Conservation (phyloP, 2,113 vertebrate genomes). For the Bos indicus region DNA sequence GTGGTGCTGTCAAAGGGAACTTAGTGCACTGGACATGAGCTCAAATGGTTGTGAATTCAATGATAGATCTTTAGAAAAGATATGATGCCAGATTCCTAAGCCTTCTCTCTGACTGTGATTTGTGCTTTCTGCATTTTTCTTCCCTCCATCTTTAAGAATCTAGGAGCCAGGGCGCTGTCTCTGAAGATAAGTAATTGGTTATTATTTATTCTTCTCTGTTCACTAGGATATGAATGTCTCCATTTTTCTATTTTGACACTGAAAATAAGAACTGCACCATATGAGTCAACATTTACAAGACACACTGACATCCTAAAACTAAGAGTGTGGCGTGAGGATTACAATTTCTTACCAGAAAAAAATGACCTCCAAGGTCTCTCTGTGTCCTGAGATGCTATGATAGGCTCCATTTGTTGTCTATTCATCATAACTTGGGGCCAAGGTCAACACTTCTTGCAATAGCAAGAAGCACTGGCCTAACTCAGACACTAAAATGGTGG, state of each 20-base stretch:
- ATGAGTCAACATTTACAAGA: conserved; percentile 10
- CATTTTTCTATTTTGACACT: not conserved
- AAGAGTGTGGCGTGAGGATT: not conserved
- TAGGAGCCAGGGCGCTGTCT: not conserved
- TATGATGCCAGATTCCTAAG: not conserved
- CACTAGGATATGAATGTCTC: not conserved
- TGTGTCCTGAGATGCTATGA: not conserved
- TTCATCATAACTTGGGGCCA: not conserved
- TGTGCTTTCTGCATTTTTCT: not conserved
- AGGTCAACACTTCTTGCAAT: not conserved
- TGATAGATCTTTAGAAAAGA: not conserved
- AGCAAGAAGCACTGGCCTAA: not conserved
- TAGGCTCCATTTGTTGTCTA: not conserved
- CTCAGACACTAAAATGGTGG: conserved; percentile 16
- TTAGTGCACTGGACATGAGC: not conserved
- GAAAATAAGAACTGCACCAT: not conserved
- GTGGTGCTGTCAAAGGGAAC: not conserved
- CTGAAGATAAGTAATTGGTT: not conserved
- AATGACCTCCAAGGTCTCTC: conserved; percentile 3
- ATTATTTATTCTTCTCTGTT: not conserved
- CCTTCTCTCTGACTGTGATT: not conserved
- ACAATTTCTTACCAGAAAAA: conserved; percentile 26
- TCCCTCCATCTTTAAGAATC: not conserved
- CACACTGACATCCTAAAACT: not conserved
- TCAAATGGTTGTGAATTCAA: not conserved